Base-by-base conservation (phyloP, 1,140 invertebrate genomes). In the Cheumatopsyche charites region DNA sequence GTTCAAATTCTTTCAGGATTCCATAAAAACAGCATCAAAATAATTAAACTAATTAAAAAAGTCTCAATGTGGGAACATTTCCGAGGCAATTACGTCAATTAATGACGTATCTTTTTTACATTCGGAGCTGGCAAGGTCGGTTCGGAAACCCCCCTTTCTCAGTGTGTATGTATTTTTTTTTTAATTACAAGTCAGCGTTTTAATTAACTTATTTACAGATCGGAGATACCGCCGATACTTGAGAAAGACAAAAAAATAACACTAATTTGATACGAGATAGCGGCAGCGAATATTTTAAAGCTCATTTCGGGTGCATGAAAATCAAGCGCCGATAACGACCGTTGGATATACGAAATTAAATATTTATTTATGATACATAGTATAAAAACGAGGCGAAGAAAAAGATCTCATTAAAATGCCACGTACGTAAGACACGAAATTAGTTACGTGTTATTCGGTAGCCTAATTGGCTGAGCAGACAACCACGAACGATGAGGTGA, bases 1-100 rank as follows among this genome's bases (percentile, higher is more conserved):
- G 66, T 75, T 75, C 67, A 66, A 75, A 75, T 75, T 75, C 73
- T 72, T 75, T 72, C 67, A 72, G 73, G 73, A 75, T 75, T 75
- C 73, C 73, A 75, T 72, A 72, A 75, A 36, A 72, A 75, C 74
- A 72, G 70, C 74, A 75, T 75, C 42, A 75, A 68, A 75, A 75
- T 75, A 75, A 75, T 75, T 72, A 75, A 72, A 75, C 70, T 72
- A 75, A 75, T 75, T 75, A 75, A 75, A 74, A 68, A 72, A 72
- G 62, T 66, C 70, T 45, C 70, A 62, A 72, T 75, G 74, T 70
- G 74, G 72, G 74, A 75, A 75, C 70, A 55, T 70, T 70, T 70
- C 67, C 52, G 74, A 72, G 70, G 66, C 70, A 72, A 75, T 75
- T 72, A 70, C 67, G 67, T 72, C 74, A 75, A 75, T 75, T 75